Conservation (phyloP, 1,140 invertebrate species). For the Drosophila mauritiana region DNA sequence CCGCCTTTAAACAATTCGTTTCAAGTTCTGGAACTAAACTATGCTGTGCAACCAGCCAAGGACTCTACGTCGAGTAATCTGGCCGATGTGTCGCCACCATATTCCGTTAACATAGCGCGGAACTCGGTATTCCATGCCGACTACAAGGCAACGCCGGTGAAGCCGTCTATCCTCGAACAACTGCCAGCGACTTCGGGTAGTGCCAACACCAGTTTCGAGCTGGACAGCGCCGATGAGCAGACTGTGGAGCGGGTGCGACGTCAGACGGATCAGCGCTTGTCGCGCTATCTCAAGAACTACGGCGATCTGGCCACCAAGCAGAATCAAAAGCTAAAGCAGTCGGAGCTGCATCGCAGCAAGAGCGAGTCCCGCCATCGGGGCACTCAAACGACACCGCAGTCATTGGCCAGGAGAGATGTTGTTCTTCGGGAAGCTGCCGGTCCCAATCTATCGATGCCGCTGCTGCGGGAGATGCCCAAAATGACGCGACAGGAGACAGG, state of each 20-base stretch:
- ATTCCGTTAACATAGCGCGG: slow-evolving; percentile 69
- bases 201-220: slow-evolving; percentile 65
- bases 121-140: slow-evolving; percentile 73
- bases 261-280: slow-evolving; percentile 66
- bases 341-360: slow-evolving; percentile 53
- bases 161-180: slow-evolving; percentile 53
- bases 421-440: slow-evolving; percentile 63
- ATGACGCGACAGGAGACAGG: slow-evolving; percentile 72
- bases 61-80: slow-evolving; percentile 31
- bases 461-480: slow-evolving; percentile 81
- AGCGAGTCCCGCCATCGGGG: slow-evolving; percentile 68
- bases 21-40: slow-evolving; percentile 70
- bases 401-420: slow-evolving; percentile 59
- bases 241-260: slow-evolving; percentile 67
- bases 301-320: slow-evolving; percentile 70
- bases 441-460: slow-evolving; percentile 77
- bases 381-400: slow-evolving; percentile 69
- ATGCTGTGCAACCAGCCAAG: slow-evolving; percentile 30
- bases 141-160: slow-evolving; percentile 62
- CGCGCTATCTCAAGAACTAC: slow-evolving; percentile 77
- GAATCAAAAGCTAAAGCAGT: slow-evolving; percentile 25
- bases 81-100: slow-evolving; percentile 52
- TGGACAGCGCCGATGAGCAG: slow-evolving; percentile 69
- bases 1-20: slow-evolving; percentile 48
- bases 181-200: slow-evolving; percentile 49